Conservation (phyloP, 2,797 vertebrate species). For the Knipowitschia caucasica region DNA sequence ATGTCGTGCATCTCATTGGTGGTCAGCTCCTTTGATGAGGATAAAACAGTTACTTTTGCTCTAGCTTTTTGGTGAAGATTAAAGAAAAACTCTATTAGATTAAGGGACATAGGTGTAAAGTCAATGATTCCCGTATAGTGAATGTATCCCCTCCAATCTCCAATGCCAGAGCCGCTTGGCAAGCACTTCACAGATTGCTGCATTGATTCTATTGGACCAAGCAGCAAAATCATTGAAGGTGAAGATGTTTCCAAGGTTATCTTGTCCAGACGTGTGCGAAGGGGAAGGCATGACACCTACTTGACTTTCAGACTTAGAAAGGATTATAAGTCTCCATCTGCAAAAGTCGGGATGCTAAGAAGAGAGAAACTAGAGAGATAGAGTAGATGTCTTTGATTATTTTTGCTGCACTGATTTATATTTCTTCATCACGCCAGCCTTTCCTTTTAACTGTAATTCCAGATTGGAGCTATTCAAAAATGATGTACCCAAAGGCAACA, state of each 20-base stretch:
- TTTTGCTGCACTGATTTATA: too few relatives aligned
- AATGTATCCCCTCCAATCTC: constrained; percentile 26
- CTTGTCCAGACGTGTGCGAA: too few relatives aligned
- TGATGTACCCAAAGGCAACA: too few relatives aligned
- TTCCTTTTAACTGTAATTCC: too few relatives aligned
- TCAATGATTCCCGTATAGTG: constrained; percentile 18
- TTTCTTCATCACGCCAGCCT: too few relatives aligned
- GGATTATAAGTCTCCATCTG: background rate
- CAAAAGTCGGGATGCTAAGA: background rate
- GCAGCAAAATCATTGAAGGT: constrained; percentile 17
- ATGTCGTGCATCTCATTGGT: background rate
- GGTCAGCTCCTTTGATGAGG: constrained; percentile 1
- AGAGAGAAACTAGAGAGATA: background rate
- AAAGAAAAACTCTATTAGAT: constrained; percentile 19
- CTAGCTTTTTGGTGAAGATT: constrained; percentile 15
- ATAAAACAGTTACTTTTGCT: background rate
- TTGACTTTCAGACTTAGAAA: constrained; percentile 10
- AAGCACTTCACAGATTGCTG: constrained; percentile 26
- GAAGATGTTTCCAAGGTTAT: constrained; percentile 29
- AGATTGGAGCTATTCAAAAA: too few relatives aligned
- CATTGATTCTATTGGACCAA: constrained; percentile 30
- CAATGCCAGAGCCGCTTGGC: constrained; percentile 22
- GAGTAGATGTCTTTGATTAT: background rate
- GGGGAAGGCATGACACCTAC: too few relatives aligned
- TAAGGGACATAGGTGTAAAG: constrained; percentile 25